Conservation (phyloP, 2,797 vertebrate genomes). For the Myoxocephalus aenaeus region DNA sequence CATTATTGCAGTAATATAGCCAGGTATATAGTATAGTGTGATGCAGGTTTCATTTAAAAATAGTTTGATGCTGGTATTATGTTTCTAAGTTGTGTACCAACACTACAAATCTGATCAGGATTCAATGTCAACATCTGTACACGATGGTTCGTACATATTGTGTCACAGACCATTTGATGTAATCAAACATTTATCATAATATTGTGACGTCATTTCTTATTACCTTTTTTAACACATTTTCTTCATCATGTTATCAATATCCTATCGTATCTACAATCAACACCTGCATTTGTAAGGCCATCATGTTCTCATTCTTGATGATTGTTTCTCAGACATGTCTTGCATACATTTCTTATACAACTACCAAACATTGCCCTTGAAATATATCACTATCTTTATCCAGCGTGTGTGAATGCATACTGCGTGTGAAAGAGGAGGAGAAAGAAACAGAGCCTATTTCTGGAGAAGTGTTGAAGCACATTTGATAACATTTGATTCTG, state of each 20-base stretch:
- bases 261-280: not conserved
- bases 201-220: not conserved
- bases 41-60: not conserved
- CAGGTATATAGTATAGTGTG: not conserved
- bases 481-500: slow-evolving; percentile 42
- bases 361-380: not conserved
- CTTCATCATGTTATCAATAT: not conserved
- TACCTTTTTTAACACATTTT: not conserved
- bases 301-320: not conserved
- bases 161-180: not conserved
- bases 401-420: slow-evolving; percentile 23
- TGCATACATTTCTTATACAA: slow-evolving; percentile 1
- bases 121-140: no score
- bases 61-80: not conserved
- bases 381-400: not conserved
- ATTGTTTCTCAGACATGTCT: not conserved
- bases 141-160: no score
- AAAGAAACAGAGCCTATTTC: slow-evolving; percentile 59
- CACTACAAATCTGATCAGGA: no score
- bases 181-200: not conserved
- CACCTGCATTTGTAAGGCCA: not conserved
- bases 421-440: slow-evolving; percentile 25
- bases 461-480: slow-evolving; percentile 53
- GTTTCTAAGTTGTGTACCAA: not conserved
- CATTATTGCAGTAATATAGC: not conserved